Percentiles rank a stretch among this genome's conserved stretches.
Conservation (phyloP, 2,113 vertebrate genomes). For the Rhizomys pruinosus region DNA sequence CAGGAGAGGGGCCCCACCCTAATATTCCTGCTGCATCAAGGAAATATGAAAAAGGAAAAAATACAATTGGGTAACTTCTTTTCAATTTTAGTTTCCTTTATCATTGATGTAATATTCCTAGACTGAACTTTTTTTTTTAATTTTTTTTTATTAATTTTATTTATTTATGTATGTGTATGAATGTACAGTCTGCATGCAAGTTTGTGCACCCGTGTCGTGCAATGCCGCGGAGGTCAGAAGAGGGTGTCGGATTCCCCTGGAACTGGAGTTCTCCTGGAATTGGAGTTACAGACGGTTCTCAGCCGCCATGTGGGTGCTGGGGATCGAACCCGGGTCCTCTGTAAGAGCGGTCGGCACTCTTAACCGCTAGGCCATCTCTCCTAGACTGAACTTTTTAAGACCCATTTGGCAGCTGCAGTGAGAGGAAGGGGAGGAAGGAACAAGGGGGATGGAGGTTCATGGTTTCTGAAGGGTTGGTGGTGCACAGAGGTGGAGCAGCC, state of each 20-base stretch:
- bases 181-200: no score
- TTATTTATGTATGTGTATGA: no score
- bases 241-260: no score
- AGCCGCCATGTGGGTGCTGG: no score
- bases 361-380: no score
- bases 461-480: background rate
- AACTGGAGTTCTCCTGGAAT: no score
- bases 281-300: no score
- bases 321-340: no score
- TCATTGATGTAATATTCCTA: background rate
- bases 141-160: no score
- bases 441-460: fast-evolving
- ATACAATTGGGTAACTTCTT: background rate
- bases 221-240: no score
- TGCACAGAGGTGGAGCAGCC: background rate
- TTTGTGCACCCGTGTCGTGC: no score
- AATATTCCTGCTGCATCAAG: background rate
- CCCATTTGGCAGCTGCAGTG: background rate
- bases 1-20: background rate
- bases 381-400: background rate
- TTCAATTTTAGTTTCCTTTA: background rate
- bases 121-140: background rate
- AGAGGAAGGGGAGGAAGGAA: background rate
- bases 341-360: no score
- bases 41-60: background rate